phyloP scores from a whole-genome alignment of 1,140 invertebrate genomes.

The Dryas iulia region DNA sequence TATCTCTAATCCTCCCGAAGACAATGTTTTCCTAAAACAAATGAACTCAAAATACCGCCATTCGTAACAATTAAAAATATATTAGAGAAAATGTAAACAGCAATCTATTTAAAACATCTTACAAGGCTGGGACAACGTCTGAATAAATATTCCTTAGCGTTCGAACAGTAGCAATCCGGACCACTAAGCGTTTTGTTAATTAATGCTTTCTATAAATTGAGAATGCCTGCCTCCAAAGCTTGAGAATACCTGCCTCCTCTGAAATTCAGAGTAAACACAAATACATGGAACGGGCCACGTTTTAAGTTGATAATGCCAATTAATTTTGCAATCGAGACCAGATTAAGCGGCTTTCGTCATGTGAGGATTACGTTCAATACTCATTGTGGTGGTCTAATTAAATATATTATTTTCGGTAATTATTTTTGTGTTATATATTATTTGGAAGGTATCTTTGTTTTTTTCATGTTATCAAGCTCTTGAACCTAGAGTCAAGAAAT shows the following conservation, averaged over 20 bases:
- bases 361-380: background rate
- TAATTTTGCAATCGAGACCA: slow-evolving; percentile 7
- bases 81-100: background rate
- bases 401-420: no score
- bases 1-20: no score
- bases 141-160: background rate
- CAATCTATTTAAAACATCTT: background rate
- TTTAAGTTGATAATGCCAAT: slow-evolving; percentile 11
- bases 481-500: no score
- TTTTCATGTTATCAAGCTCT: no score
- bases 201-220: slow-evolving; percentile 20
- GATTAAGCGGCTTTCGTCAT: background rate
- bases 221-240: slow-evolving; percentile 13
- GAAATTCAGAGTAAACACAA: slow-evolving; percentile 16
- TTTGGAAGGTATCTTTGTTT: no score
- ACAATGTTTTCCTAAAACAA: no score
- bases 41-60: background rate
- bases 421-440: no score
- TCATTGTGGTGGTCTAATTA: no score
- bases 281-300: background rate
- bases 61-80: background rate
- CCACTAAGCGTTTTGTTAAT: slow-evolving; percentile 30
- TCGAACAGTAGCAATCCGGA: slow-evolving; percentile 10
- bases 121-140: background rate
- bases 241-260: slow-evolving; percentile 8